Base-by-base conservation (phyloP, 2,797 vertebrate species). In the Carapus acus region DNA sequence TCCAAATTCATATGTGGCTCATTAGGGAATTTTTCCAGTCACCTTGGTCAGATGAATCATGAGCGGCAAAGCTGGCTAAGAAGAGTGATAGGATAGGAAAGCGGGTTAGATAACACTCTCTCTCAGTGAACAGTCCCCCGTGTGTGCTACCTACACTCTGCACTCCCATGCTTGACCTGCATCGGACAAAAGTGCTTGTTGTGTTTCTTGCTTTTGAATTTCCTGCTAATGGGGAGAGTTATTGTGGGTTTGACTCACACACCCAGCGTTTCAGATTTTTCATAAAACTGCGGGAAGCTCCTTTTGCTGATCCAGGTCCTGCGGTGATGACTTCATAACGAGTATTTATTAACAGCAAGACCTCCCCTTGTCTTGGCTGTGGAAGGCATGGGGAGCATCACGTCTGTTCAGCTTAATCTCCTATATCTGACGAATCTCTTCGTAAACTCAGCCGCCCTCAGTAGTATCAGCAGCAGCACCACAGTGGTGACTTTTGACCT, bases 101-200 rank as follows among this genome's bases (percentile, higher is more conserved):
- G 37, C 18, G 58, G 31, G 58, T 81, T 81, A 67, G 76, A 74
- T 76, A 75, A 79, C 79, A 69, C 67, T 68, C 41, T 38, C n/a
- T 64, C 23, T 59, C 53, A 41, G 64, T 19, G 71, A 83, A 82
- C 77, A 82, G 71, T 67, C 53, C 60, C 50, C 60, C 74, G 75
- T 84, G 81, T 86, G 78, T 78, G 69, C 80, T 83, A 84, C 80
- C 80, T 85, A 84, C 83, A 81, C 79, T 75, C 45, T 47, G 46
- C 73, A 84, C 74, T 83, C 82, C 79, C 80, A 84, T 85, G 84
- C 83, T 83, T 87, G 83, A 87, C 86, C 85, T 85, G 83, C 83
- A 85, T 86, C 76, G 66, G 76, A 85, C 84, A 86, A 85, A 82
- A 83, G 80, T 85, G 56, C 81, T 70, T 82, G 72, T 85, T 84